These are phyloP conservation scores for Tamias sibiricus DNA, from an alignment of 2,113 vertebrate genomes.

Conservation along the genomic window DNA sequence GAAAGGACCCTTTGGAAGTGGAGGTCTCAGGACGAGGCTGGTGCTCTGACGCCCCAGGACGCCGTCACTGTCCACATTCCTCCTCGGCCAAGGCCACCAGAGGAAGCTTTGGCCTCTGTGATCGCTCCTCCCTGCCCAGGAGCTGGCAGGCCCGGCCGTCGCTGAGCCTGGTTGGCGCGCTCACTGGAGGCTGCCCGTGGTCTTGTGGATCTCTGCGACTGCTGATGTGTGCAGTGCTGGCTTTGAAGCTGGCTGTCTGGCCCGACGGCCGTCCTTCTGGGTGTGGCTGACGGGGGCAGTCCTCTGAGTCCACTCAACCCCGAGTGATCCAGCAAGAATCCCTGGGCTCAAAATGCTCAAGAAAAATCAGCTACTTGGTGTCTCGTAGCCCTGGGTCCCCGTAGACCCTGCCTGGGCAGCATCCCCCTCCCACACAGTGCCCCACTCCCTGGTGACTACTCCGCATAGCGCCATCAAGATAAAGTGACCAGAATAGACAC, in stretches of 20 bases:
- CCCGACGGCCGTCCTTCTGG: not conserved
- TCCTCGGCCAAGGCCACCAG: not conserved
- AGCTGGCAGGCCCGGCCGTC: too few species aligned
- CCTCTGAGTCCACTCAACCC: not conserved
- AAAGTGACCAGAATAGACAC: not conserved
- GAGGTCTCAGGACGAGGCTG: not conserved
- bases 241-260: not conserved
- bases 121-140: not conserved
- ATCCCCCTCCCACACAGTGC: too few species aligned
- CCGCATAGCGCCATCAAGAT: not conserved
- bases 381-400: too few species aligned
- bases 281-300: not conserved
- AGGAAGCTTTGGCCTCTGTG: not conserved
- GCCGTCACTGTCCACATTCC: too few species aligned
- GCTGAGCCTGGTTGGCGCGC: rapidly evolving
- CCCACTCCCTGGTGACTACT: not conserved
- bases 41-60: not conserved
- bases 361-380: rapidly evolving
- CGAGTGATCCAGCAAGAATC: not conserved
- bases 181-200: not conserved
- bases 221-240: not conserved
- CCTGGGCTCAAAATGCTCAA: not conserved
- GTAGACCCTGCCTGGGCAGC: not conserved
- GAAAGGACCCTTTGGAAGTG: not conserved
- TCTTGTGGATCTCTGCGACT: not conserved